Base-by-base conservation (phyloP, 1,140 invertebrate species). In the Papilio glaucus region DNA sequence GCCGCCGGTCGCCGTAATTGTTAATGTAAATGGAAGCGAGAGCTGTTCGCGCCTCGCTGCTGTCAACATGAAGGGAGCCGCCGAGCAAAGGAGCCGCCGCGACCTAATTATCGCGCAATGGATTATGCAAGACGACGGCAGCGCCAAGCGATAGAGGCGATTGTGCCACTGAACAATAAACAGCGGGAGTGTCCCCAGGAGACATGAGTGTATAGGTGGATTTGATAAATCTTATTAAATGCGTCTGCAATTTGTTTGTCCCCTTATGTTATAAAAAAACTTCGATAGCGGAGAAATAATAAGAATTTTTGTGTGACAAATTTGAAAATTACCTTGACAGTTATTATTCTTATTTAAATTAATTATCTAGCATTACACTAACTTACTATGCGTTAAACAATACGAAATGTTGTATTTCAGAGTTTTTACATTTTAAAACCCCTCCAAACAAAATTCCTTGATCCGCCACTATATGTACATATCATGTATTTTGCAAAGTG, bases 11-110 rank as follows among this genome's bases (percentile, higher is more conserved):
- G 57, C 69, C 62, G 77, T 82, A 80, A 80, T 80, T 80, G 83
- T 85, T 74, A 82, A 77, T 79, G 75, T 84, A 83, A 85, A 89
- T 86, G 82, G 84, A 85, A 79, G 86, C 87, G 85, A 84, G 83
- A 85, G 81, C 77, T 71, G 77, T 90, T 92, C 89, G 87, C 90
- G 90, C 89, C 88, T 91, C 86, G 86, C 53, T 90, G 87, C 83
- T 86, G 87, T 87, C 89, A 86, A 84, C 84, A 82, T 84, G 79
- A 85, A 84, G 80, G 72, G 75, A 74, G 78, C 82, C 83, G 83
- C 76, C 26, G 53, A 41, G 79, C 73, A 86, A 87, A 88, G 87
- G 77, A 72, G 83, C 85, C 87, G 88, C 74, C 74, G 37, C 62
- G 75, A 77, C 69, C 82, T 86, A 86, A 89, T 88, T 90, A 85